These are phyloP conservation scores for Sitobion miscanthi DNA, from an alignment of 1,140 invertebrate genomes.

Conservation along the genomic window DNA sequence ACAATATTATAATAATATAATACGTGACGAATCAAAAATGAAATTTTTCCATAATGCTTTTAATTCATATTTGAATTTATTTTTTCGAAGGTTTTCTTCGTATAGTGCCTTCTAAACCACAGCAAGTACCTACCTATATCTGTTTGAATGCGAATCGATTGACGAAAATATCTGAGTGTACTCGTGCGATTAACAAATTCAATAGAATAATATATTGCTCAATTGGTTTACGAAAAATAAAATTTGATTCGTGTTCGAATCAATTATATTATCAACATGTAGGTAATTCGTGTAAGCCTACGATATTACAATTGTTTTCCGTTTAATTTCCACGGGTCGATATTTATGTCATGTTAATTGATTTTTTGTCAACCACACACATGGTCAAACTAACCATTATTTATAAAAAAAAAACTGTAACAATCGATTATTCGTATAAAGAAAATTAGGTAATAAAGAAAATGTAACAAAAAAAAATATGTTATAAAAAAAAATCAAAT, in stretches of 20 bases:
- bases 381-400: not conserved
- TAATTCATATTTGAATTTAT: not conserved
- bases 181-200: not conserved
- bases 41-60: not conserved
- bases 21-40: slow-evolving; percentile 34
- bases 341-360: not conserved
- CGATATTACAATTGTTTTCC: not conserved
- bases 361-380: not conserved
- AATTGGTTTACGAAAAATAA: not conserved
- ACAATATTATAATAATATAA: not conserved
- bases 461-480: not conserved
- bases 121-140: not conserved
- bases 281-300: not conserved
- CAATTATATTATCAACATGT: not conserved
- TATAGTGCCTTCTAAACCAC: not conserved
- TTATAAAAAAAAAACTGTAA: slow-evolving; percentile 8
- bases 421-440: slow-evolving; percentile 15
- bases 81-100: not conserved
- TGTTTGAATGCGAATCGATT: not conserved
- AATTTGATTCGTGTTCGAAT: not conserved
- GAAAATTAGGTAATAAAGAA: not conserved
- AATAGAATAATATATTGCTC: not conserved
- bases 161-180: not conserved
- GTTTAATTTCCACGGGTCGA: not conserved
- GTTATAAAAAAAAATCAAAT: not conserved